Base-by-base conservation (phyloP, 1,140 invertebrate genomes). In the Lerema accius region DNA sequence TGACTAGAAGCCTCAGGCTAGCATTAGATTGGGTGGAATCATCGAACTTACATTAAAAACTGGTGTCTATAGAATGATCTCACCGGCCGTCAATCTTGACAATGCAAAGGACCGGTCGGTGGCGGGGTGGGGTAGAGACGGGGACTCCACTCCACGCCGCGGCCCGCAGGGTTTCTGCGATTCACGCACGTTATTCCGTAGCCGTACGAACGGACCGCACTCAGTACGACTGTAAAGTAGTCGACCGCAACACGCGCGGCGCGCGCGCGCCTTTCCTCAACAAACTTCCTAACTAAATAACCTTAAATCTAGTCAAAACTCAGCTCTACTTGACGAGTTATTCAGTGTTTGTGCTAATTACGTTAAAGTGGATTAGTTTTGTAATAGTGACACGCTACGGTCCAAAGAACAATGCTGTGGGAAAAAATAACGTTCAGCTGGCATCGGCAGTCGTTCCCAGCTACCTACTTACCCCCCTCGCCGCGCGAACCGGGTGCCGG, bases 391-490 rank as follows among this genome's bases (percentile, higher is more conserved):
- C 68, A 67, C 71, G 84, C 73, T 78, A 86, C 86, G 86, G 82
- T 90, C 81, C 81, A 84, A 90, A 86, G 88, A 89, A 89, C 88
- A 90, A 90, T 90, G 88, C 86, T 90, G 88, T 90, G 88, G 88
- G 86, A 90, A 90, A 90, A 90, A 90, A 90, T 90, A 90, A 90
- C 88, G 88, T 90, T 88, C 88, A 90, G 86, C 88, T 90, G 88
- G 86, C 86, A 86, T 84, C 86, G 84, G 78, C 84, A 80, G 78
- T 86, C 84, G 88, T 90, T 90, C 88, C 88, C 88, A 90, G 86
- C 86, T 87, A 90, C 86, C 87, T 89, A 86, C 84, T 76, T 74
- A 73, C 77, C 74, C 68, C 83, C 70, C 84, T 85, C 86, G 77
- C 86, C 87, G 80, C 86, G 80, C 84, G 79, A 55, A 74, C 80